Evolutionary conservation across 2,113 vertebrate genomes (phyloP), one percentile per base, ranked within the genome.

Genomic region (Phylloscopus trochiloides): DNA sequence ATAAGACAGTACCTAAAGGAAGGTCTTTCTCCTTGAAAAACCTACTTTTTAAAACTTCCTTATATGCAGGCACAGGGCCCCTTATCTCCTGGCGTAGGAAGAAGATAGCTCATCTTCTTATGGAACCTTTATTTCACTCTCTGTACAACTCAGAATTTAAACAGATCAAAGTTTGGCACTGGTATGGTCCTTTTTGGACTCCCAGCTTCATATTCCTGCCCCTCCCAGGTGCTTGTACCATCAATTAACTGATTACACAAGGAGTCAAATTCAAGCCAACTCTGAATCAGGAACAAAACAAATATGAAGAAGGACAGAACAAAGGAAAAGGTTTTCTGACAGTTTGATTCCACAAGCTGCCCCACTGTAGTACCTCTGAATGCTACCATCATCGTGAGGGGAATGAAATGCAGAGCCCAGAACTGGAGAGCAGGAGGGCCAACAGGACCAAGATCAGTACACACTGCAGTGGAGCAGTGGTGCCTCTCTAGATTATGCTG

Each of bases 341-440:
- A 22, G 38, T 58, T 48, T 50, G 50, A 63, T 47, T 79, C 38
- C 42, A 47, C 25, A 42, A 57, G 31, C 13, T 58, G 57, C 7
- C 12, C 15, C 32, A 7, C 38, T 45, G 52, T 29, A 71, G 51
- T 74, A 71, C 31, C 8, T 40, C 38, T 31, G 47, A 90, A 81
- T 0, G 1, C 20, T 38, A 51, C 19, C 1, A 2, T 43, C 57
- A 32, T 26, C 0, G 1, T n/a, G 28, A 85, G 19, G 6, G 15
- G 47, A 76, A 88, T 42, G 51, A 74, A 74, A 66, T 3, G 22
- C 17, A 59, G 21, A 83, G 25, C 34, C 67, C 54, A 52, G 55
- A 70, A 74, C 9, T 11, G 42, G 25, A 42, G 11, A 74, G 36
- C 42, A 66, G 47, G 40, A 94, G 25, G 50, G 52, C 29, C 26